These are phyloP conservation scores for Zeugodacus cucurbitae DNA, from an alignment of 1,140 invertebrate genomes.

Conservation along the genomic window DNA sequence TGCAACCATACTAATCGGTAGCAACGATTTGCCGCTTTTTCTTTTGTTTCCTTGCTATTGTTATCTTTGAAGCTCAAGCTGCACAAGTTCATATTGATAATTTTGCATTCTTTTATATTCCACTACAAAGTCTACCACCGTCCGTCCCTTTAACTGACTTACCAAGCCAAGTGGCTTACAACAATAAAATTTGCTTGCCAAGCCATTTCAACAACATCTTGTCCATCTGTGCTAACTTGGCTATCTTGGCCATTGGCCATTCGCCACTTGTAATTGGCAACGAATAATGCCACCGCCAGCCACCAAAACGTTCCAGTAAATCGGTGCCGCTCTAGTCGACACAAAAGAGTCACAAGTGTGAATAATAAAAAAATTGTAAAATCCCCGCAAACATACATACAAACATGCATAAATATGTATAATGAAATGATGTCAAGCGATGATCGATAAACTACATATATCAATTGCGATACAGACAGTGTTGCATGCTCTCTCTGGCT, in stretches of 20 bases:
- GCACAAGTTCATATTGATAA: constrained; percentile 7
- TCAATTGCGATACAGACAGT: neutral
- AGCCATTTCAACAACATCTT: constrained; percentile 10
- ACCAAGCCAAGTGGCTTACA: neutral
- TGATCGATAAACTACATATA: constrained; percentile 30
- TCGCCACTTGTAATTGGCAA: constrained; percentile 28
- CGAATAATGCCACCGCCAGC: neutral
- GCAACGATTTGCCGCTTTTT: neutral
- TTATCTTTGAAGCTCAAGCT: neutral
- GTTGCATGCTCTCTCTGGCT: neutral
- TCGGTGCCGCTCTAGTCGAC: neutral
- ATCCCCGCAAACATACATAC: neutral
- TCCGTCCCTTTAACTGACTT: neutral
- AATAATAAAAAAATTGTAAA: no score
- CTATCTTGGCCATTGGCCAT: neutral
- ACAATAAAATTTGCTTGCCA: constrained; percentile 15
- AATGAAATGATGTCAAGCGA: constrained; percentile 34
- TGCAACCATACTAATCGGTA: neutral
- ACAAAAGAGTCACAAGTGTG: constrained; percentile 3
- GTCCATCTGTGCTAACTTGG: neutral
- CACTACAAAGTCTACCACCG: neutral
- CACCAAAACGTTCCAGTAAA: neutral
- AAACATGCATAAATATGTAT: neutral
- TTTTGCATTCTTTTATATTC: constrained; percentile 13
- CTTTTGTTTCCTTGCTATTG: neutral